phyloP scores from a whole-genome alignment of 2,797 vertebrate species.

The Nannoperca obscura region DNA sequence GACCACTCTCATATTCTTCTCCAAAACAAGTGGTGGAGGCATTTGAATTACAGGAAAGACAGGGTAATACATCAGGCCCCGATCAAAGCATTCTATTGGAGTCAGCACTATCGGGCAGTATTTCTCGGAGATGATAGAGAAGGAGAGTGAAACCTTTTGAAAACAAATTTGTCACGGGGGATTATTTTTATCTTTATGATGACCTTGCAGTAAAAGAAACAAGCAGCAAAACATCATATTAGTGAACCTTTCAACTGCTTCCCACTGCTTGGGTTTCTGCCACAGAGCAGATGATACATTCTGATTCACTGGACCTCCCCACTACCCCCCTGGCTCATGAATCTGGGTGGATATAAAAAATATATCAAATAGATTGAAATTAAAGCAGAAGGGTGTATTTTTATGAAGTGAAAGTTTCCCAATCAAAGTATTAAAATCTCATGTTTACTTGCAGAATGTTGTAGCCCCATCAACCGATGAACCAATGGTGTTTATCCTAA shows the following conservation, averaged over 20 bases:
- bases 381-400: slow-evolving; percentile 39
- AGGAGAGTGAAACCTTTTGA: slow-evolving; percentile 83
- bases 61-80: slow-evolving; percentile 83
- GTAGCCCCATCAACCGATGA: slow-evolving; percentile 18
- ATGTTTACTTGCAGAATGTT: slow-evolving; percentile 49
- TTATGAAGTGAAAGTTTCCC: slow-evolving; percentile 32
- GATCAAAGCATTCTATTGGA: slow-evolving; percentile 80
- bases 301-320: slow-evolving; percentile 56
- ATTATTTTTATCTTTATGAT: slow-evolving; percentile 86
- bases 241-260: slow-evolving; percentile 74
- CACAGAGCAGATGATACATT: slow-evolving; percentile 71
- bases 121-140: slow-evolving; percentile 82
- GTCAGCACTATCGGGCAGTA: slow-evolving; percentile 84
- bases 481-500: slow-evolving; percentile 21
- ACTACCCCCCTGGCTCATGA: slow-evolving; percentile 62
- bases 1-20: slow-evolving; percentile 62
- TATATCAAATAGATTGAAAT: slow-evolving; percentile 68
- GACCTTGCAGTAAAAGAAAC: slow-evolving; percentile 86
- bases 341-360: slow-evolving; percentile 61
- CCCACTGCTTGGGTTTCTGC: slow-evolving; percentile 65
- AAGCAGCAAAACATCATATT: slow-evolving; percentile 80
- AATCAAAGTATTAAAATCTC: slow-evolving; percentile 35
- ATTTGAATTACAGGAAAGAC: slow-evolving; percentile 85
- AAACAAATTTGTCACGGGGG: slow-evolving; percentile 86
- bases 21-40: slow-evolving; percentile 77